Evolutionary conservation across 2,113 vertebrate species (phyloP).

Genomic region (Rattus norvegicus): GRCr8 NC_086025.1:114951501-114952000

Average conservation of each 20-base stretch:
- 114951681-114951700: not conserved
- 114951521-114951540: not conserved
- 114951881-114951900: not conserved
- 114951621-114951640: not conserved
- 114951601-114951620: not conserved
- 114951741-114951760: constrained; percentile 4
- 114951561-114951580: not conserved
- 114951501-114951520: not conserved
- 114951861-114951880: not conserved
- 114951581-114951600: not conserved
- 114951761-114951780: not conserved
- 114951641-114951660: not conserved
- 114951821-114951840: not conserved
- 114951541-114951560: not conserved
- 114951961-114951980: not conserved
- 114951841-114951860: not conserved
- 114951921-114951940: not conserved
- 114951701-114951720: constrained; percentile 29
- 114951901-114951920: not conserved
- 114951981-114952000: not conserved
- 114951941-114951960: not conserved
- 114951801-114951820: not conserved
- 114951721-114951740: not conserved
- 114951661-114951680: not conserved
- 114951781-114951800: not conserved